Evolutionary conservation across 2,797 vertebrate species (phyloP).

Genomic region (Molothrus aeneus): DNA sequence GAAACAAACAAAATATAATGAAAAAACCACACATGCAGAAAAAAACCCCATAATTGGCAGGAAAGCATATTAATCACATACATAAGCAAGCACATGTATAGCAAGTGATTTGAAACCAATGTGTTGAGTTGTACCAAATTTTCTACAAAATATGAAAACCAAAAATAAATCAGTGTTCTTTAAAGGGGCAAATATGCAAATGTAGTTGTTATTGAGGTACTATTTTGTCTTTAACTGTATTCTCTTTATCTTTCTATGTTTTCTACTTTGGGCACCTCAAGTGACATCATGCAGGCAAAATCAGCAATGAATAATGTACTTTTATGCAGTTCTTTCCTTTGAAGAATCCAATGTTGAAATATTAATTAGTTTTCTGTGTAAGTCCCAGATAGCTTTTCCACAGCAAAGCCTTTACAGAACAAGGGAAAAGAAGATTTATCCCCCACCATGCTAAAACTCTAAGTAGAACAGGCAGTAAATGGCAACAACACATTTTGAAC

Average conservation of each 20-base stretch:
- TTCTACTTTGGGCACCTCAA: background rate
- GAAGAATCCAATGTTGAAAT: conserved; percentile 17
- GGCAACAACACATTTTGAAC: background rate
- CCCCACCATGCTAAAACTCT: background rate
- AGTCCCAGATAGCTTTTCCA: background rate
- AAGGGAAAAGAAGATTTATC: background rate
- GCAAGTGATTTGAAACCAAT: background rate
- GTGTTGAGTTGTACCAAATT: background rate
- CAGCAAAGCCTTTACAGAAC: background rate
- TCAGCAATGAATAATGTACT: conserved; percentile 14
- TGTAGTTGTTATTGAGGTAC: fast-evolving
- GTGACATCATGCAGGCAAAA: background rate
- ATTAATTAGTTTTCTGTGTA: conserved; percentile 27
- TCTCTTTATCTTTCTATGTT: background rate
- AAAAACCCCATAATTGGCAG: fast-evolving
- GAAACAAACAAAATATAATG: background rate
- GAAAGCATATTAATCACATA: background rate
- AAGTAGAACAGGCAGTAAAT: background rate
- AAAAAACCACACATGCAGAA: background rate
- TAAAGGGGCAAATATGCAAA: background rate
- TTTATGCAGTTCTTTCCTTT: conserved; percentile 10
- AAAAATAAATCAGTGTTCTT: background rate
- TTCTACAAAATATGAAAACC: background rate
- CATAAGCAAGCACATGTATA: background rate
- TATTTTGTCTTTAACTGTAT: background rate